Conservation (phyloP, 2,888 invertebrate genomes). For the Agrotis clavis region DNA sequence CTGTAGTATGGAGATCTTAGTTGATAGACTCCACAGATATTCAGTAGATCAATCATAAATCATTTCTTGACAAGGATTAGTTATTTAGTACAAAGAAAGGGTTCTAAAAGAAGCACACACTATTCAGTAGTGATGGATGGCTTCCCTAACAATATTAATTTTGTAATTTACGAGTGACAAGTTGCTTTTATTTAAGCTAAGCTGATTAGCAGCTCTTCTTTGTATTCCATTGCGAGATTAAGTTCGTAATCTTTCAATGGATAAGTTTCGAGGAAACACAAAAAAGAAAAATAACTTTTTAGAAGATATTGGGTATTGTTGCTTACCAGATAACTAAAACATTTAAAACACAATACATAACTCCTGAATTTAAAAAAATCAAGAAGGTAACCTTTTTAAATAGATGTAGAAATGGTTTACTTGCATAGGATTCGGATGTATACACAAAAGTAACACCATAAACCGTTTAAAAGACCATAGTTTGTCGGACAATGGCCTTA, state of each 20-base stretch:
- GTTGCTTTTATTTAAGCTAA: not conserved
- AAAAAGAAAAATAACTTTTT: not conserved
- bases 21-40: not conserved
- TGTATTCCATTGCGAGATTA: not conserved
- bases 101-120: not conserved
- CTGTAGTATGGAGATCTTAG: slow-evolving; percentile 22
- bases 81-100: not conserved
- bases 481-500: slow-evolving; percentile 51
- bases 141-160: slow-evolving; percentile 1
- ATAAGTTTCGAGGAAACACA: not conserved
- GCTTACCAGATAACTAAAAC: not conserved
- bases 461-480: slow-evolving; percentile 21
- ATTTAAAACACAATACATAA: not conserved
- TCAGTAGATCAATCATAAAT: not conserved
- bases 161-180: not conserved
- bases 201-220: not conserved
- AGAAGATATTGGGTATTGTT: no score
- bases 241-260: not conserved
- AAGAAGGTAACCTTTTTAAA: slow-evolving; percentile 7
- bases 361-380: not conserved
- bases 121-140: not conserved
- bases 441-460: slow-evolving; percentile 12
- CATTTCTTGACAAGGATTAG: not conserved
- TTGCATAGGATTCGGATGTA: no score
- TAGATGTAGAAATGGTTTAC: not conserved